Percentiles rank a stretch among this genome's conserved stretches.
Conservation (phyloP, 2,113 vertebrate genomes). For the Pao palembangensis region DNA sequence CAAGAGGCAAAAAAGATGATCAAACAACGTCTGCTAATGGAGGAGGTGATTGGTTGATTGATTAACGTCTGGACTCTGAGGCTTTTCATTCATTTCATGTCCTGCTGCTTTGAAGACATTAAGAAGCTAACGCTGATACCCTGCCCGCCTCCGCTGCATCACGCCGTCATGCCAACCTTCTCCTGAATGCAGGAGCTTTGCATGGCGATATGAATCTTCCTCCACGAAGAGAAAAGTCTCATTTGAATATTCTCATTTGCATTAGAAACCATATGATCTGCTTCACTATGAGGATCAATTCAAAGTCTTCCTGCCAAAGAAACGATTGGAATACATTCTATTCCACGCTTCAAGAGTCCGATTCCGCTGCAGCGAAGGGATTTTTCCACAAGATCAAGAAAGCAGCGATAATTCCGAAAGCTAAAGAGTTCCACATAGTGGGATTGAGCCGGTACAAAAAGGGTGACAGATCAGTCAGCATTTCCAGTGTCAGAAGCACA, state of each 20-base stretch:
- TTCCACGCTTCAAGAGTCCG: conserved; percentile 14
- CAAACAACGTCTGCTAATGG: conserved; percentile 73
- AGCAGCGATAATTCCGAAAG: conserved; percentile 19
- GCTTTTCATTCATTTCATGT: conserved; percentile 54
- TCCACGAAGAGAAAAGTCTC: not conserved
- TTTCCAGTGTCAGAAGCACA: conserved; percentile 21
- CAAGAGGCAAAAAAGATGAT: conserved; percentile 75
- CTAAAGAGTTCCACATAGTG: conserved; percentile 24
- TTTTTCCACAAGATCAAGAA: conserved; percentile 35
- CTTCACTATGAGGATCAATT: conserved; percentile 8
- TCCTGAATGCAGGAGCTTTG: conserved; percentile 3
- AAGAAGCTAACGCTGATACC: conserved; percentile 24
- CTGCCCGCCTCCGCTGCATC: not conserved
- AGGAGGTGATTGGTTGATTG: conserved; percentile 68
- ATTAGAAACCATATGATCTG: not conserved
- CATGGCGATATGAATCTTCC: not conserved
- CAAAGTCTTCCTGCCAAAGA: conserved; percentile 9
- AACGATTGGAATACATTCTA: conserved; percentile 14
- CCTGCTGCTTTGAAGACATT: conserved; percentile 43
- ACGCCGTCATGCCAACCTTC: conserved; percentile 7
- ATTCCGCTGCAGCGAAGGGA: conserved; percentile 20
- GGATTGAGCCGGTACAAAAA: conserved; percentile 3
- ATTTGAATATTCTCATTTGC: conserved; percentile 18
- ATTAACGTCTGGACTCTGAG: conserved; percentile 57
- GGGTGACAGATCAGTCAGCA: conserved; percentile 36